Conservation (phyloP, 1,140 invertebrate genomes). For the Chelonus insularis region DNA sequence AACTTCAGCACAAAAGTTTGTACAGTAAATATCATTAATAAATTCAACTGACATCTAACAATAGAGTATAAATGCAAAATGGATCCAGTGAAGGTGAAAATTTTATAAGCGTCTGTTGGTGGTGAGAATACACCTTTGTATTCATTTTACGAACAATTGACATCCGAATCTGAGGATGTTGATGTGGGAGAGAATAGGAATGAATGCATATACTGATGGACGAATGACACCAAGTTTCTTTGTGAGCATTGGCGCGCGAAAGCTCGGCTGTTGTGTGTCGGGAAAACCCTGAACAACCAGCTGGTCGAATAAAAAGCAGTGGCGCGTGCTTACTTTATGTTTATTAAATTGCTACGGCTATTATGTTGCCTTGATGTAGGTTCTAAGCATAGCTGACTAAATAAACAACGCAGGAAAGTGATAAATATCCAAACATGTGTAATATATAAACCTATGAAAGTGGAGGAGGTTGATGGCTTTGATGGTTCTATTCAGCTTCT, state of each 20-base stretch:
- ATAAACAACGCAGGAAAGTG: background rate
- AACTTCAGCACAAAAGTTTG: too few relatives aligned
- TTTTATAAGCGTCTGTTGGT: background rate
- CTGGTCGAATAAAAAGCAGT: conserved; percentile 1
- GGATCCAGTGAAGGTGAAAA: background rate
- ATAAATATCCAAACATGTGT: too few relatives aligned
- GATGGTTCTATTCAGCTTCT: too few relatives aligned
- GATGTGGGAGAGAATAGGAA: background rate
- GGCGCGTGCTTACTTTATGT: conserved; percentile 6
- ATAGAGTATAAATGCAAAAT: background rate
- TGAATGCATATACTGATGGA: background rate
- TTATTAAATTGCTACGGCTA: conserved; percentile 4
- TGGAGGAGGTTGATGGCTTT: background rate
- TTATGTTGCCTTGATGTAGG: background rate
- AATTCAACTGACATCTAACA: background rate
- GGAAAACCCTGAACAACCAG: background rate
- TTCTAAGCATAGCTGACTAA: background rate
- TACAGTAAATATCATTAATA: too few relatives aligned
- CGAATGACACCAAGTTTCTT: too few relatives aligned
- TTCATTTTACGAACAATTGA: background rate
- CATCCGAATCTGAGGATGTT: background rate
- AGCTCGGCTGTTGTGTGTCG: too few relatives aligned
- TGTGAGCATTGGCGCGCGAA: too few relatives aligned
- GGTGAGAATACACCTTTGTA: background rate
- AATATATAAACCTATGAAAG: background rate